Base-by-base conservation (phyloP, 1,140 invertebrate genomes). In the Anastrepha ludens region DNA sequence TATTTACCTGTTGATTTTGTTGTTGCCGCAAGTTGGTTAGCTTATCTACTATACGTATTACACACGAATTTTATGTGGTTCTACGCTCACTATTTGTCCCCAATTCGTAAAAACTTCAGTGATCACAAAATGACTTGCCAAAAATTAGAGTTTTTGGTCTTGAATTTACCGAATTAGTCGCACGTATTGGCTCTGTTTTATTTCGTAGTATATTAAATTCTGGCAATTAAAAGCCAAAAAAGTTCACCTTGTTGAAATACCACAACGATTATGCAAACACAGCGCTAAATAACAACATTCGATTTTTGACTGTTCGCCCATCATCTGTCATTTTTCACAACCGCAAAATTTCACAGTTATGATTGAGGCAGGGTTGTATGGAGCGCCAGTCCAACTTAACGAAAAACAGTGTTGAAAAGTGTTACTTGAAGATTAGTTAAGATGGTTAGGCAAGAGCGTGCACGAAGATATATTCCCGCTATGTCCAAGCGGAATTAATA, bases 1-100 rank as follows among this genome's bases (percentile, higher is more conserved):
- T 55, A 55, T 41, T 81, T 81, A 81, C 74, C 74, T 81, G 74
- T 81, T 81, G 74, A 81, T 81, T 81, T 81, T 81, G 74, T 81
- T 81, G 74, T 55, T 50, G 74, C 74, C 47, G 50, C 47, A 81
- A 81, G 13, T 67, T 29, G 6, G n/a, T 39, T 55, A 4, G n/a
- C 47, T 81, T 74, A 44, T 74, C 2, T 44, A 17, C 67, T 44
- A 15, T 17, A 47, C 41, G 39, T 74, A 44, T 17, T 41, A 65
- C 64, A 7, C 15, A 41, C 29, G 17, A 55, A 20, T 59, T 85
- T 60, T 85, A 39, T 74, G 4, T 29, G 65, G 39, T 9, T 13
- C 65, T 67, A 67, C 29, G 39, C 29, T 29, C 29, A 29, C 29
- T 29, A 29, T 3, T 67, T 11, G 20, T 41, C 65, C 15, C 15